Evolutionary conservation across 2,888 invertebrate species (phyloP), one percentile per base, ranked within the genome.

Genomic region (Holacanthella duospinosa): DNA sequence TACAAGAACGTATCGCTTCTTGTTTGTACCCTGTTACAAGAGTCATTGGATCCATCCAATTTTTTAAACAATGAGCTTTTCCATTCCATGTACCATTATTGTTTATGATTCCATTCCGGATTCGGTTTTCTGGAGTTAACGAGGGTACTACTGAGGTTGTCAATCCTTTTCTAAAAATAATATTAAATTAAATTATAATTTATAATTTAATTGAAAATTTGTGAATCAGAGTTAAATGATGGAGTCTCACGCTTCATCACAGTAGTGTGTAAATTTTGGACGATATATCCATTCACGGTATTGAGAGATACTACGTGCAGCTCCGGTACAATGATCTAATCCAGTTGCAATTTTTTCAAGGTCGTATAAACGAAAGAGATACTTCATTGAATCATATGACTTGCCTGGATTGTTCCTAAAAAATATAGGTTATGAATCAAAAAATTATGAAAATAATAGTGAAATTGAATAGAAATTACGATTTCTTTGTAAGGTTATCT

Each of bases 271-370:
- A 21, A 16, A 48, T 21, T 48, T 9, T n/a, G 48, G 48, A 21
- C 48, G 48, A 21, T n/a, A 9, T 16, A 48, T 62, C 67, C 67
- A 67, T 29, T 69, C 64, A 21, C 64, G 44, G 44, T 66, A 67
- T 1, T 64, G 44, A 2, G 66, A 68, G 29, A 65, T 64, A 29
- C 59, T 55, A 26, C 70, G 60, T 0, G 70, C 66, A 2, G 67
- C 67, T n/a, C 62, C 65, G 0, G 67, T 62, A 64, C 70, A 70
- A 53, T 65, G 55, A 25, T 70, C 70, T 27, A 70, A 25, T 24
- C 59, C 55, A 29, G 36, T 44, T 3, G 56, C 59, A 44, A 67
- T 66, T 43, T 65, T 63, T 29, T 59, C 55, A 54, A 70, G 43
- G 59, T 70, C 61, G 55, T 64, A 66, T 62, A 62, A 65, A 61